Evolutionary conservation across 2,797 vertebrate genomes (phyloP).

Genomic region (Cynodonichthys magdalenae): DNA sequence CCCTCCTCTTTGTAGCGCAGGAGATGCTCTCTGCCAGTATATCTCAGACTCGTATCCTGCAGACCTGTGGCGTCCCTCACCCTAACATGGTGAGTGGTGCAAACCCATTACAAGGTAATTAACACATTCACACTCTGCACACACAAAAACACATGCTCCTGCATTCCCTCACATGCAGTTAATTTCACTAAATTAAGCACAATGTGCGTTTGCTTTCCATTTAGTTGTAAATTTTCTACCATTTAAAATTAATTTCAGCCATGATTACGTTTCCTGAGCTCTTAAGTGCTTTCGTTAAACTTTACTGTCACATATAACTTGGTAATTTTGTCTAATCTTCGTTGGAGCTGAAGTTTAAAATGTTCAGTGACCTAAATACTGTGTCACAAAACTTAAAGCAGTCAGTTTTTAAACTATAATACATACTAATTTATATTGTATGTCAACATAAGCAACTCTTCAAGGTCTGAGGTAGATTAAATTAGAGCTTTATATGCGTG

Average conservation of each 20-base stretch:
- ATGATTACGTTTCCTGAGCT: conserved; percentile 30
- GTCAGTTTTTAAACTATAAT: not conserved
- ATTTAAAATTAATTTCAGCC: conserved; percentile 52
- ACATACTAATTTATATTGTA: too few relatives aligned
- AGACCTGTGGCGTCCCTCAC: conserved; percentile 84
- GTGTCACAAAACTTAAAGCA: not conserved
- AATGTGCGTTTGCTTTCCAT: conserved; percentile 41
- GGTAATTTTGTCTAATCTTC: conserved; percentile 6
- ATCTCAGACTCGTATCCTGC: conserved; percentile 87
- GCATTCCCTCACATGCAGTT: conserved; percentile 11
- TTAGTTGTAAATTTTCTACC: conserved; percentile 40
- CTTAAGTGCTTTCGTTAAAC: conserved; percentile 20
- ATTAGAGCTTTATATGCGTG: not conserved
- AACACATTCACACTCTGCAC: conserved; percentile 27
- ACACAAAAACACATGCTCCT: conserved; percentile 1
- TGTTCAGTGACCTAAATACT: not conserved
- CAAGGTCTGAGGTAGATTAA: not conserved
- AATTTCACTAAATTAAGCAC: conserved; percentile 31
- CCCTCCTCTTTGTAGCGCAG: conserved; percentile 71
- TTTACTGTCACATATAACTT: conserved; percentile 17
- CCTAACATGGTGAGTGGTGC: conserved; percentile 85
- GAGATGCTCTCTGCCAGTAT: conserved; percentile 90
- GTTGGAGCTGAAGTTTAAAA: conserved; percentile 1
- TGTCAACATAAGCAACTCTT: too few relatives aligned
- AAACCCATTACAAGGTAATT: conserved; percentile 85